A percentile compares a stretch with the other conserved stretches of the same genome.
phyloP scores from a whole-genome alignment of 2,113 vertebrate species.

The Verasper variegatus region DNA sequence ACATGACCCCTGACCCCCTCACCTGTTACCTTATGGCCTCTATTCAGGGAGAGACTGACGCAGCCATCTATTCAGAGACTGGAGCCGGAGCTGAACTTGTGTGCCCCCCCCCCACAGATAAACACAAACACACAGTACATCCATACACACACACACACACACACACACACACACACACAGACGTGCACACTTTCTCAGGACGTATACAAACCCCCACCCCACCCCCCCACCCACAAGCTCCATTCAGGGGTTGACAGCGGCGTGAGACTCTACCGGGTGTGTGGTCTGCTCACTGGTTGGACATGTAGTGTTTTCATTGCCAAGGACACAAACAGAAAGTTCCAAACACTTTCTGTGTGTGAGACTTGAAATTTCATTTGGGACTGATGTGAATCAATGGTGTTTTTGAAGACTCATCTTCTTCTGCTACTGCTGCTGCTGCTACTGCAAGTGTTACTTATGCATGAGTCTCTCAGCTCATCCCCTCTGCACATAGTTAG shows the following conservation, averaged over 20 bases:
- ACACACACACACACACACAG: constrained; percentile 37
- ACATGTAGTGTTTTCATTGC: constrained; percentile 40
- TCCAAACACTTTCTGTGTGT: constrained; percentile 11
- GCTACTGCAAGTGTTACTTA: constrained; percentile 87
- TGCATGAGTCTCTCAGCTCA: constrained; percentile 76
- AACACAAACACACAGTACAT: constrained; percentile 20
- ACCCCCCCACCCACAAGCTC: neutral
- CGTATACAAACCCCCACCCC: constrained; percentile 20
- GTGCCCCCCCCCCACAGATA: constrained; percentile 13
- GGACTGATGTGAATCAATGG: constrained; percentile 42
- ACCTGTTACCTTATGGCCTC: constrained; percentile 53
- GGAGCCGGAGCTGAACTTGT: constrained; percentile 44
- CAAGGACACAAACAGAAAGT: constrained; percentile 43
- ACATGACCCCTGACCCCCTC: constrained; percentile 65
- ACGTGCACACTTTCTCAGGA: constrained; percentile 76
- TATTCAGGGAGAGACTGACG: constrained; percentile 47
- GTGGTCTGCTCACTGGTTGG: constrained; percentile 31
- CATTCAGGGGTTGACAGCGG: constrained; percentile 26
- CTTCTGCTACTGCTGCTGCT: constrained; percentile 69
- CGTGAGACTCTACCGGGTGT: constrained; percentile 47
- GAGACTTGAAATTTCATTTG: constrained; percentile 24
- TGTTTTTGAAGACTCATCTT: constrained; percentile 57
- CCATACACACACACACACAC: neutral
- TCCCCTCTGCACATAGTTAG: constrained; percentile 53
- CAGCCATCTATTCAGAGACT: constrained; percentile 39